A percentile compares a stretch with the other conserved stretches of the same genome.
Conservation (phyloP, 2,113 vertebrate species). For the Chunga burmeisteri region DNA sequence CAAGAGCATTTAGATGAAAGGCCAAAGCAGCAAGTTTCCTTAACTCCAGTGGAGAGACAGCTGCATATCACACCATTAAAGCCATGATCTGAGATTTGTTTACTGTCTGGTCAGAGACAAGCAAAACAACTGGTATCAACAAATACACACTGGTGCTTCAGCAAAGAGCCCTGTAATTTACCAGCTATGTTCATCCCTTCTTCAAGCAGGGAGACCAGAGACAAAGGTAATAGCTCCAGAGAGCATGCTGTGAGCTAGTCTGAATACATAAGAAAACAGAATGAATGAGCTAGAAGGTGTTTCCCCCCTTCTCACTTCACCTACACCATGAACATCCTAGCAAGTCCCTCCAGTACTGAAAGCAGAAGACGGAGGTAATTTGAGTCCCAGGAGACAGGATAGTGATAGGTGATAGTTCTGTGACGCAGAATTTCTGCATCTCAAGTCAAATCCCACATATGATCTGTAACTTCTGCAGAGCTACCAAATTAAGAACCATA, state of each 20-base stretch:
- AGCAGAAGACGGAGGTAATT: neutral
- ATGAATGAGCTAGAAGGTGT: neutral
- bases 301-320: neutral
- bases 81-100: neutral
- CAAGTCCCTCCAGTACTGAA: neutral
- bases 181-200: neutral
- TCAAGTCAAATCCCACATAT: no score
- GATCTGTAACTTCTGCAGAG: neutral
- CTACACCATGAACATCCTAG: no score
- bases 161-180: neutral
- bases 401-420: neutral
- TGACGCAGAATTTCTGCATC: neutral
- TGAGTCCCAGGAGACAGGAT: neutral
- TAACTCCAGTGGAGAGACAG: neutral
- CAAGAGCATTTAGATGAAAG: neutral
- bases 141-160: neutral
- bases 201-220: neutral
- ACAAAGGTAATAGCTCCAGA: neutral
- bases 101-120: neutral
- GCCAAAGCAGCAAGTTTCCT: neutral
- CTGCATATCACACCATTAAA: neutral
- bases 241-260: neutral
- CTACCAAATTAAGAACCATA: no score
- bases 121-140: neutral
- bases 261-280: neutral